Base-by-base conservation (phyloP, 92 coral and sea anemone species). In the Virgularia gustaviana region DNA sequence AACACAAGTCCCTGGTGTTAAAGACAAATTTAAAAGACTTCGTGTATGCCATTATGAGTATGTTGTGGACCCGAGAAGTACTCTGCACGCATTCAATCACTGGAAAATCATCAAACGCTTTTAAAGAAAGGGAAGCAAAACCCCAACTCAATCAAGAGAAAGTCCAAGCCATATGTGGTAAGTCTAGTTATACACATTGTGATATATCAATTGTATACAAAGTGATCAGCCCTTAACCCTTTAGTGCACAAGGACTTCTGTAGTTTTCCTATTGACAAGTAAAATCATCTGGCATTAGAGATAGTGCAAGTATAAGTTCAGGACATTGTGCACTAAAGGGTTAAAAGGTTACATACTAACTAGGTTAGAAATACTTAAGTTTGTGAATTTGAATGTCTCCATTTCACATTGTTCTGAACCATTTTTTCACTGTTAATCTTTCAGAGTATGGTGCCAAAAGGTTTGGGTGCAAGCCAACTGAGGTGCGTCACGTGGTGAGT, bases 71-170 rank as follows among this genome's bases (percentile, higher is more conserved):
- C 1, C 7, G 63, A 2, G 63, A 56, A 23, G 4, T 56, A 1
- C 63, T 56, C 33, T 56, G 36, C 63, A 56, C 36, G 2, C 63
- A 56, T 56, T 56, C 63, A 35, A 56, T 56, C 6, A 56, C 36
- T 56, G 63, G 63, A 56, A 56, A 24, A 56, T 1, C 36, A 1
- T 56, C 33, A 19, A 57, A 57, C 16, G 63, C 63, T 16, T 57
- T 57, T 41, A 57, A 57, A 22, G 63, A 49, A 12, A 49, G 23
- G 56, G 56, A 49, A 16, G 56, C 56, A 20, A 49, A 49, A 12
- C 56, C 56, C 2, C 62, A 55, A 55, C 62, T 55, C 24, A 36
- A 55, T 36, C 62, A 18, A 22, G 62, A 55, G 30, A 55, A 55
- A 55, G 62, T 55, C 6, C 6, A 55, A 4, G 32, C 9, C 32